Evolutionary conservation across 2,888 invertebrate species (phyloP).

Genomic region (Spialia ferax): DNA sequence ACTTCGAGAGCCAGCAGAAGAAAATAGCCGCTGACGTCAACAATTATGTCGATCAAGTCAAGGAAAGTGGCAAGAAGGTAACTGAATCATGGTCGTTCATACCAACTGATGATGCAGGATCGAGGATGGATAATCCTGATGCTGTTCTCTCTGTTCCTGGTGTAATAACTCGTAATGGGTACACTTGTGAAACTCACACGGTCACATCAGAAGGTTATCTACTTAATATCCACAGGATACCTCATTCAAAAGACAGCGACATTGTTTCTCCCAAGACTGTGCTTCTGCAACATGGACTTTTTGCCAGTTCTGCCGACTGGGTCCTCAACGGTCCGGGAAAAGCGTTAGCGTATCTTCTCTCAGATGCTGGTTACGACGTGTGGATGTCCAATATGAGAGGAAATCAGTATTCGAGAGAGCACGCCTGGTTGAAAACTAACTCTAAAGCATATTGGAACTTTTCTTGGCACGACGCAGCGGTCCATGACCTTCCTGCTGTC

Average conservation of each 20-base stretch:
- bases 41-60: conserved; percentile 62
- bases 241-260: conserved; percentile 70
- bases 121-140: conserved; percentile 66
- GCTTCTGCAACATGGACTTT: conserved; percentile 93
- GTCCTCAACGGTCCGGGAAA: conserved; percentile 90
- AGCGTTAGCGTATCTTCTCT: conserved; percentile 88
- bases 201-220: conserved; percentile 94
- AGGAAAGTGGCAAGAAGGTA: conserved; percentile 60
- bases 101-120: conserved; percentile 54
- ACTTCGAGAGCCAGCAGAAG: conserved; percentile 64
- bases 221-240: conserved; percentile 93
- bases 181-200: conserved; percentile 90
- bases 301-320: conserved; percentile 93
- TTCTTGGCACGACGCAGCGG: conserved; percentile 96
- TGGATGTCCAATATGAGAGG: conserved; percentile 95
- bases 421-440: conserved; percentile 82
- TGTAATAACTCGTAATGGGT: conserved; percentile 85
- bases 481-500: conserved; percentile 94
- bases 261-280: conserved; percentile 72
- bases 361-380: conserved; percentile 91
- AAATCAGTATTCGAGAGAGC: conserved; percentile 90
- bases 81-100: conserved; percentile 61
- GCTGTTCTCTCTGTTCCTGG: conserved; percentile 68
- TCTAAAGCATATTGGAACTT: conserved; percentile 90
- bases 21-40: conserved; percentile 62